Base-by-base conservation (phyloP, 2,888 invertebrate genomes). In the Leucoma salicis region DNA sequence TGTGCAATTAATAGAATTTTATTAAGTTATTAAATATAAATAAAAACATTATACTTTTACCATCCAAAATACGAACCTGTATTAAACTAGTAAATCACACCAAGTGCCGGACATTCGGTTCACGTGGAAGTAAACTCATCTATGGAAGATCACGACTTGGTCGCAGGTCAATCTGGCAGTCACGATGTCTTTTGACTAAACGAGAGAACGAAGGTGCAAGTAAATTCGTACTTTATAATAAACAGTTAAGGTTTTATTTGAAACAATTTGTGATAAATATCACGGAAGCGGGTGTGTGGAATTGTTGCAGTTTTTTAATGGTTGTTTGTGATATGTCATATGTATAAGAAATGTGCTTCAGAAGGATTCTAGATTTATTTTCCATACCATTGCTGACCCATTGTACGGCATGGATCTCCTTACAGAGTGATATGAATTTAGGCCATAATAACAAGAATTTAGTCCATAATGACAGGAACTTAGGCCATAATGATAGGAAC, bases 81-180 rank as follows among this genome's bases (percentile, higher is more conserved):
- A 7, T 31, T 24, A 56, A 33, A 25, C 18, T 35, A 42, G 44
- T 57, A 57, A 57, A 53, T 49, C 49, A 54, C 58, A 42, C 39
- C 35, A 46, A 29, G 34, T 57, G 43, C 52, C 40, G 52, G 55
- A 55, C 58, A 45, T 46, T 57, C 40, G 41, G 35, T 49, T 52
- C 42, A 43, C 45, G 43, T 39, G 53, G 55, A 57, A 57, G 42
- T 29, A 10, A 24, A 13, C 38, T 35, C 46, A 46, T 39, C 49
- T 52, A 49, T 55, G 46, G 57, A 52, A 49, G 59, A 50, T 63
- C 63, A 63, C 63, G 63, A 61, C 54, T 50, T 35, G 63, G 58
- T 58, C 60, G 47, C 31, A 47, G 63, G 61, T 63, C 63, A 54
- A 28, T 35, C 28, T 24, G 15, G 27, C 8, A 42, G 53, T 53